Base-by-base conservation (phyloP, 2,888 invertebrate species). In the Drosophila mimica region DNA sequence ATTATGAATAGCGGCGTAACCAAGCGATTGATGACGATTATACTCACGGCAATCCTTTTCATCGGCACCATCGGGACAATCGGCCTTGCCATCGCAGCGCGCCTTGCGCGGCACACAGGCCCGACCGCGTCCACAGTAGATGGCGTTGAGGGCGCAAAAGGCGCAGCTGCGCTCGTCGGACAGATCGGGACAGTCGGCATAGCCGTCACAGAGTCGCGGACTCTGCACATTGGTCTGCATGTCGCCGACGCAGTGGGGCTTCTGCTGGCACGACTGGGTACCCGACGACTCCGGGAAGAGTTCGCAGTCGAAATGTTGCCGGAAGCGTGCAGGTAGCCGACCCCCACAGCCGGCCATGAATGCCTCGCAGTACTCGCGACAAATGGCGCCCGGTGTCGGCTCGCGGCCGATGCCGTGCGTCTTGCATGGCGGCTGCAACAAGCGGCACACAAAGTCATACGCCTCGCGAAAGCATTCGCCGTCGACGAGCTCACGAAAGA, bases 401-500 rank as follows among this genome's bases (percentile, higher is more conserved):
- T 92, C 91, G 20, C 91, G 73, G 7, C 63, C 61, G 0, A 97
- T 96, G 20, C 96, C 94, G 69, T 96, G 94, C 68, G 96, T 93
- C 33, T 95, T 94, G 91, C 98, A 98, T 0, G 96, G 95, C 0
- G 98, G 98, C 92, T 98, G 98, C 53, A 98, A 93, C 73, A 97
- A 94, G 89, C 97, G 96, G 89, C 98, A 98, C 8, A 98, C 95
- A 91, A 98, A 98, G 89, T 98, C 97, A 93, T 97, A 97, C 1
- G 98, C 97, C 82, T 97, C 95, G 76, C 96, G 95, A 87, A 97
- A 98, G 92, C 98, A 98, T 93, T 98, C 98, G 0, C 97, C 97
- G 91, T 98, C 98, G 9, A 98, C 96, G n/a, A 98, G 93, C 92
- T 97, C 97, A 71, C 97, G 95, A 91, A 97, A 97, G 0, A 96